Conservation (phyloP, 1,140 invertebrate genomes). For the Oedothorax gibbosus region DNA sequence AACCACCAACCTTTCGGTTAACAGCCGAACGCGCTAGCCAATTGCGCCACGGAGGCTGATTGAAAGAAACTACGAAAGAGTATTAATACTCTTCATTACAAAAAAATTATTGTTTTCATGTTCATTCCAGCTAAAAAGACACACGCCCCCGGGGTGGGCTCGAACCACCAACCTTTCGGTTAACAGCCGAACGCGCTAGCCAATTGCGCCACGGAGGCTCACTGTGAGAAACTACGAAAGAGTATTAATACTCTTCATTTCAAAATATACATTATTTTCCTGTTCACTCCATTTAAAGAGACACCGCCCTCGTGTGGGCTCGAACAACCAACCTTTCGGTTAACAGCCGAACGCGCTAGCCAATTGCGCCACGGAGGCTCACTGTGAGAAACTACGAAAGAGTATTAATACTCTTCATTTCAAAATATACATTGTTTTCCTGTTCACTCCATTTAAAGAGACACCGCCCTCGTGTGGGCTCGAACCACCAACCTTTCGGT, state of each 20-base stretch:
- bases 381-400: not conserved
- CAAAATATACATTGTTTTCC: too few relatives aligned
- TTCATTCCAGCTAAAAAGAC: too few relatives aligned
- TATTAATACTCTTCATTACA: too few relatives aligned
- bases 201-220: conserved; percentile 61
- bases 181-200: conserved; percentile 62
- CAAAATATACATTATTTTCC: too few relatives aligned
- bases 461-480: not conserved
- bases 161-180: conserved; percentile 62
- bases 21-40: conserved; percentile 61
- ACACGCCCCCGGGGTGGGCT: conserved; percentile 46
- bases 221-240: too few relatives aligned
- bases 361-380: conserved; percentile 56
- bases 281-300: too few relatives aligned
- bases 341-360: conserved; percentile 59
- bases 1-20: conserved; percentile 62
- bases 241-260: too few relatives aligned
- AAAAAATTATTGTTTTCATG: too few relatives aligned
- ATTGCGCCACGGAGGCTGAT: conserved; percentile 60
- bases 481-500: too few relatives aligned
- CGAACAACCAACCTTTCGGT: conserved; percentile 59
- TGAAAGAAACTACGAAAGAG: too few relatives aligned
- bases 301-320: conserved; percentile 56
- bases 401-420: too few relatives aligned
- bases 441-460: too few relatives aligned